phyloP scores from a whole-genome alignment of 2,797 vertebrate genomes.

The Myotis findleyi region DNA sequence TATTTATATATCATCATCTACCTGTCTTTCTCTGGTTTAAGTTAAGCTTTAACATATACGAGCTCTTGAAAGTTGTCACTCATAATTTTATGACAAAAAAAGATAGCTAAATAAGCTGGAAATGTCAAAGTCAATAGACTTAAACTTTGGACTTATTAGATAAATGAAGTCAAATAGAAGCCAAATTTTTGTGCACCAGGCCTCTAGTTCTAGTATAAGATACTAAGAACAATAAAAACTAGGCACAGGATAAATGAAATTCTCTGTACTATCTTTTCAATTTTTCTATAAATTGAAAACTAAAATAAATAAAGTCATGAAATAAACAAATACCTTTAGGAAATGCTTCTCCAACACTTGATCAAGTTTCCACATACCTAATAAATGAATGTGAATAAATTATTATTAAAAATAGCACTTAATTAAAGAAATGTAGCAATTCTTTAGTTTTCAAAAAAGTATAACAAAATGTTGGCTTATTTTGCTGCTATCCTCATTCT shows the following conservation, averaged over 20 bases:
- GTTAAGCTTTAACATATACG: background rate
- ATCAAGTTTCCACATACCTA: background rate
- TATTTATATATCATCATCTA: background rate
- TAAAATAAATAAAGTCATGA: background rate
- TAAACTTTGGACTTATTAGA: background rate
- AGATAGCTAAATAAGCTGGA: background rate
- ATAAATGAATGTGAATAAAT: background rate
- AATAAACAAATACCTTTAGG: background rate
- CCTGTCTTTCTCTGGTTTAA: background rate
- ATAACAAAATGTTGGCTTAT: background rate
- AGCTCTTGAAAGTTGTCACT: background rate
- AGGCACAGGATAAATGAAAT: background rate
- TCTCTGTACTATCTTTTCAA: background rate
- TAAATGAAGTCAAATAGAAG: background rate
- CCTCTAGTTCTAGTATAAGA: background rate
- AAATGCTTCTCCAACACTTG: background rate
- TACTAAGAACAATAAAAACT: background rate
- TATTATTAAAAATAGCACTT: background rate
- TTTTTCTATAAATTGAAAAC: background rate
- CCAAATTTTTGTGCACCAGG: background rate
- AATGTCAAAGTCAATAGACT: background rate
- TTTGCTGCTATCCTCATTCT: background rate
- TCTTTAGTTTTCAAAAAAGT: background rate
- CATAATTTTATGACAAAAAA: background rate
- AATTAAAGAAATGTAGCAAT: background rate